phyloP scores from a whole-genome alignment of 1,140 invertebrate species.

The Lerema accius region DNA sequence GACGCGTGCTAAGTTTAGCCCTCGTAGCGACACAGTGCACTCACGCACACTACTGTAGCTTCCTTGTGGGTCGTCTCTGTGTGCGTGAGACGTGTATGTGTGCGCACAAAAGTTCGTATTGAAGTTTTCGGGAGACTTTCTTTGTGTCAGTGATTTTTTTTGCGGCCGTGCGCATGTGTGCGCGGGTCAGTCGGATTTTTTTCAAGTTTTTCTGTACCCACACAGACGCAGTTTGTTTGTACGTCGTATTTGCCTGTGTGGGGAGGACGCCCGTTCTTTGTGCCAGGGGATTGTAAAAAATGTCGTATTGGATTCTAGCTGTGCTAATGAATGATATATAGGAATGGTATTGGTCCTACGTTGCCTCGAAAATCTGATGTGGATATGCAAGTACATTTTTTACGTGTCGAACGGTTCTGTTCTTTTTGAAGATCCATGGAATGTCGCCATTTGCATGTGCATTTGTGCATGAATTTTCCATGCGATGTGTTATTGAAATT shows the following conservation, averaged over 20 bases:
- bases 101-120: conserved; percentile 77
- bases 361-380: conserved; percentile 70
- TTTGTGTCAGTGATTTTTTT: conserved; percentile 82
- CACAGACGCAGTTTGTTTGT: conserved; percentile 55
- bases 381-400: conserved; percentile 64
- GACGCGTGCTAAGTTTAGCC: conserved; percentile 74
- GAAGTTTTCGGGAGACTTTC: conserved; percentile 81
- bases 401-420: conserved; percentile 46
- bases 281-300: conserved; percentile 80
- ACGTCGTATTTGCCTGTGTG: conserved; percentile 59
- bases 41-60: conserved; percentile 60
- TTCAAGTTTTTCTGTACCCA: conserved; percentile 74
- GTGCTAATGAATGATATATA: conserved; percentile 82
- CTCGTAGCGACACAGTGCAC: conserved; percentile 60
- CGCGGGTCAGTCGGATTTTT: conserved; percentile 78
- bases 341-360: conserved; percentile 62
- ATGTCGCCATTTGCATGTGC: conserved; percentile 54
- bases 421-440: conserved; percentile 54
- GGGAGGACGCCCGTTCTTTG: conserved; percentile 73
- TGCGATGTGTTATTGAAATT: conserved; percentile 27
- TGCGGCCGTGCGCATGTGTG: conserved; percentile 65
- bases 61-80: conserved; percentile 55
- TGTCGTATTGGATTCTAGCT: conserved; percentile 81
- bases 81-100: conserved; percentile 46
- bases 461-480: conserved; percentile 49